Conservation (phyloP, 2,888 invertebrate species). For the Thelaira solivaga region DNA sequence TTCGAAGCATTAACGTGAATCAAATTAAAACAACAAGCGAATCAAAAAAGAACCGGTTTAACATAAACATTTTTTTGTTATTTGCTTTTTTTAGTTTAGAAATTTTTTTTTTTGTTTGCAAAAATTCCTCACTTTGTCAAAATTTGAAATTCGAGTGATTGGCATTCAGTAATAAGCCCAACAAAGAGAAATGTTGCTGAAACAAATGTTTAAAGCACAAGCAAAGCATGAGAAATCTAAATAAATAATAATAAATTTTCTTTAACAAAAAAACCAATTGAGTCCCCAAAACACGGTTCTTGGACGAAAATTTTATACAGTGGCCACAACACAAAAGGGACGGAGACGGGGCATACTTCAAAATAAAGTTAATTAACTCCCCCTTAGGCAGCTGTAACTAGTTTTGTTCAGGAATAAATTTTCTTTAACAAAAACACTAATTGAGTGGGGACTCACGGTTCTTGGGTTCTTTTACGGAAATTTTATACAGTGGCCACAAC, state of each 20-base stretch:
- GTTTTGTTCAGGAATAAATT: no score
- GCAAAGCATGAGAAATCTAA: background rate
- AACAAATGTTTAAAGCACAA: background rate
- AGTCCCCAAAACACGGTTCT: no score
- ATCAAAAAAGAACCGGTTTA: slow-evolving; percentile 20
- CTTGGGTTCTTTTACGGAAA: no score
- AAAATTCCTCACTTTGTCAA: slow-evolving; percentile 41
- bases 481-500: no score
- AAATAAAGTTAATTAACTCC: no score
- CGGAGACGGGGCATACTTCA: no score
- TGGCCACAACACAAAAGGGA: no score
- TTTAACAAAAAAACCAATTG: background rate
- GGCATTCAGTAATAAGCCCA: background rate
- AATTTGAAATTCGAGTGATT: slow-evolving; percentile 53
- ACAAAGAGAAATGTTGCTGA: background rate
- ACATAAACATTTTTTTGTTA: slow-evolving; percentile 32
- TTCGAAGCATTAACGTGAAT: slow-evolving; percentile 29
- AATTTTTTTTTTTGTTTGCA: background rate
- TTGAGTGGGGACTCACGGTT: no score
- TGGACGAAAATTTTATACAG: no score
- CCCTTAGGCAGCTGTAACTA: no score
- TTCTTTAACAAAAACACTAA: no score
- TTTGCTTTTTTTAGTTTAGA: background rate
- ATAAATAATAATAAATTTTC: background rate
- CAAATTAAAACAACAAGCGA: background rate